Base-by-base conservation (phyloP, 2,113 vertebrate genomes). In the Zosterops lateralis region DNA sequence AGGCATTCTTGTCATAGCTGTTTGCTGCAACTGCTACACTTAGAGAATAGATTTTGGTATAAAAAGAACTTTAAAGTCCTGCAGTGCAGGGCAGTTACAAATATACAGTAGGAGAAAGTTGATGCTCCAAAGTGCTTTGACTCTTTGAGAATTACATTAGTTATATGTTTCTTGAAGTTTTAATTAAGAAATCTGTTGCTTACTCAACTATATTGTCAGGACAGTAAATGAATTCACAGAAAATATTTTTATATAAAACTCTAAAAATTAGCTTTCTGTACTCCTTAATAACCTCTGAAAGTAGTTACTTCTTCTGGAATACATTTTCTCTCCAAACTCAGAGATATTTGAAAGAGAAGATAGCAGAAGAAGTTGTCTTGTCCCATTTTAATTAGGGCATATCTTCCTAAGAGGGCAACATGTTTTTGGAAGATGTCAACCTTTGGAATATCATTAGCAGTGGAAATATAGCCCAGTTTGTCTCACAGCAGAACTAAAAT, bases 401-500 rank as follows among this genome's bases (percentile, higher is more conserved):
- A 40, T 91, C 71, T 66, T 92, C 60, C 58, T 56, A 74, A 51
- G 47, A 85, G 91, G 72, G 91, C 87, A 92, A 40, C 90, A 88
- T 92, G 87, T 80, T 91, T 95, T 83, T 62, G 78, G 78, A 91
- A 77, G 34, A 61, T 82, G 38, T 93, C 31, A 91, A 81, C 74
- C 20, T 87, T 84, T 96, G 91, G 87, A 96, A 76, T 72, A 82
- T 44, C 28, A 66, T 75, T 65, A 89, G n/a, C 50, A 72, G 62
- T 91, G 71, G 89, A 94, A 93, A 93, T 93, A 56, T 8, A 91
- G 77, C 61, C 81, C 64, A 95, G 87, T 24, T 81, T 87, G 81
- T 89, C 89, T 96, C 54, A 45, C 71, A 95, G 89, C 71, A 80
- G 54, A 91, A 73, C 79, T 68, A 76, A 93, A 94, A 79, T 89